Evolutionary conservation across 2,797 vertebrate genomes (phyloP), one percentile per base, ranked within the genome.

Genomic region (Scleropages formosus): DNA sequence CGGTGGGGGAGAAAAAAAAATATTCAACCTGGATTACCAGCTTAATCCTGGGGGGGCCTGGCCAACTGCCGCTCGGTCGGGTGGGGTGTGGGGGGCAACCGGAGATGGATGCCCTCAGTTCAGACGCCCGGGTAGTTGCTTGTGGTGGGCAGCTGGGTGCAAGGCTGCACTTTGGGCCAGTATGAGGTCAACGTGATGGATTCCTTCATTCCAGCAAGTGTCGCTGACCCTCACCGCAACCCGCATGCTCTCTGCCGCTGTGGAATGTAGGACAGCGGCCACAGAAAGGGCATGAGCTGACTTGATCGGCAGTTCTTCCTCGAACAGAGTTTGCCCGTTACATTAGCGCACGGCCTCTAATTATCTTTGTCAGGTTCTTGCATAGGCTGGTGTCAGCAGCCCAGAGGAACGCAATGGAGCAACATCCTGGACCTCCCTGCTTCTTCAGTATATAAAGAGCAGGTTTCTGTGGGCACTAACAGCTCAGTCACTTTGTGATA

Each of bases 21-120:
- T 68, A 71, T 53, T 61, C 46, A 64, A 39, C 18, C 11, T 18
- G 69, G 69, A 72, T 78, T 71, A 78, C 44, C 39, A 64, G 67
- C 65, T 75, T 78, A 75, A 78, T 63, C 46, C 66, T 44, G 56
- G 56, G 77, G 69, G 56, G 24, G 49, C 12, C 20, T 13, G 20
- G 67, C 47, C 76, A 67, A 63, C 72, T 63, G 62, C 66, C 61
- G 20, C 20, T 31, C 26, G 65, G 64, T 31, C 2, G 64, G 27
- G 62, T 27, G 8, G 62, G 26, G 64, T 16, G 15, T 9, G 53
- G 63, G 49, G 44, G 51, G 67, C n/a, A 24, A 51, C 26, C 51
- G 67, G 53, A 68, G 66, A 68, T 22, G 44, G 66, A 68, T 12
- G 12, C 24, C 67, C 49, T 51, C 49, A 1, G 0, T 18, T 49